phyloP scores from a whole-genome alignment of 2,888 invertebrate species.

The Agriopis aurantiaria region DNA sequence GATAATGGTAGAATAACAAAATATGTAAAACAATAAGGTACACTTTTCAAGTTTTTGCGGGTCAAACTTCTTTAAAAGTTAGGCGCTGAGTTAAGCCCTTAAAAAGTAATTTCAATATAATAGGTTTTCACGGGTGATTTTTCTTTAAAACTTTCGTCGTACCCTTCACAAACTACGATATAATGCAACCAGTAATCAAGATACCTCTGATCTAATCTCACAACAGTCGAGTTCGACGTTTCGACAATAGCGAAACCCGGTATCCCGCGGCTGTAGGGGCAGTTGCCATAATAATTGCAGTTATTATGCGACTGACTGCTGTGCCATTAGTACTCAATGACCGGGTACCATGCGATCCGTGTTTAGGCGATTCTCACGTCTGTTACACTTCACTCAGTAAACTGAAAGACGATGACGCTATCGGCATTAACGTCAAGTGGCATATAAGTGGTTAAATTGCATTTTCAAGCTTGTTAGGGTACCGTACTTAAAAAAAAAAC shows the following conservation, averaged over 20 bases:
- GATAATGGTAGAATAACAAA: no score
- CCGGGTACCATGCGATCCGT: conserved; percentile 20
- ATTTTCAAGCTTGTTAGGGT: not conserved
- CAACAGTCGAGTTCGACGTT: conserved; percentile 59
- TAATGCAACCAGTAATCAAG: conserved; percentile 16
- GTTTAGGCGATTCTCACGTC: conserved; percentile 54
- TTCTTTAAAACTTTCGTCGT: not conserved
- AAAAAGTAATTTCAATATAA: not conserved
- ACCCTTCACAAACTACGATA: not conserved
- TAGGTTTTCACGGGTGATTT: not conserved
- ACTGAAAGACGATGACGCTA: conserved; percentile 52
- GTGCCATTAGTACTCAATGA: conserved; percentile 59
- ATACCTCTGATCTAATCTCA: conserved; percentile 48
- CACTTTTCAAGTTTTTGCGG: no score
- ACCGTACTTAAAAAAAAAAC: not conserved
- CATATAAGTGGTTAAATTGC: conserved; percentile 32
- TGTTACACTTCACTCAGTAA: conserved; percentile 57
- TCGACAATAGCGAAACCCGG: conserved; percentile 53
- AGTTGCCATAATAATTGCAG: conserved; percentile 68
- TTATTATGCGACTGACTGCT: conserved; percentile 66
- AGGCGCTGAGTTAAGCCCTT: no score
- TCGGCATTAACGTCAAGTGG: conserved; percentile 31
- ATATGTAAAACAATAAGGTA: no score
- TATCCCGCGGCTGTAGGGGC: conserved; percentile 54
- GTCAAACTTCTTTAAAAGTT: no score